Evolutionary conservation across 2,113 vertebrate species (phyloP).

Genomic region (Oenanthe oenanthe): DNA sequence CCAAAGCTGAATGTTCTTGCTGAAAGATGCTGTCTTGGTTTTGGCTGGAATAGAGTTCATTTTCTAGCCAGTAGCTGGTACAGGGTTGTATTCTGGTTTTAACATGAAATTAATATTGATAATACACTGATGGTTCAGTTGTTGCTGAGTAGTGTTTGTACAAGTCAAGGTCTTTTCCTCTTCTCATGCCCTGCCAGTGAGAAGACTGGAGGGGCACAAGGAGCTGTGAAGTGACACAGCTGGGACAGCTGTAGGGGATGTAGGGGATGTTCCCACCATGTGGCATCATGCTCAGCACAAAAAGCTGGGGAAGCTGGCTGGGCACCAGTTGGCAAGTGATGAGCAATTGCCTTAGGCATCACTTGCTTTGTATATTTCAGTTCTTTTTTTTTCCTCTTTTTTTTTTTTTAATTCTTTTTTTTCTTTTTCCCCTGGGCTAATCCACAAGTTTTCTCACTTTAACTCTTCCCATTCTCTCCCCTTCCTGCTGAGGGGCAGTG

Average conservation of each 20-base stretch:
- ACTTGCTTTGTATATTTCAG: not conserved
- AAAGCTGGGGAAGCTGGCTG: not conserved
- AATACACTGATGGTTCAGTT: not conserved
- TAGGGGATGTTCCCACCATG: not conserved
- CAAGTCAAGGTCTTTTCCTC: not conserved
- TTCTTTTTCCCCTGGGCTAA: not conserved
- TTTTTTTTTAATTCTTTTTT: too few relatives aligned
- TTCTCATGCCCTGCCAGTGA: not conserved
- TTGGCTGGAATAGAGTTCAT: not conserved
- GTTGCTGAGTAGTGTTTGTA: not conserved
- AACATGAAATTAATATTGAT: not conserved
- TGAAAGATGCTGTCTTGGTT: not conserved
- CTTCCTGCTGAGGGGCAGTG: not conserved
- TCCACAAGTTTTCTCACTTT: not conserved
- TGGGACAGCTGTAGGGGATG: not conserved
- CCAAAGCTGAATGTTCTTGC: fast-evolving
- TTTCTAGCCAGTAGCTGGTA: not conserved
- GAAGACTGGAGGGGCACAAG: not conserved
- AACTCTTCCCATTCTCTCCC: not conserved
- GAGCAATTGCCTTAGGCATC: not conserved
- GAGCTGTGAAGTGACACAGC: not conserved
- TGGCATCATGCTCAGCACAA: not conserved
- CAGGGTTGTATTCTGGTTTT: not conserved
- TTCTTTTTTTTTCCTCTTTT: not conserved
- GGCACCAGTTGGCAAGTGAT: not conserved